A percentile compares a stretch with the other conserved stretches of the same genome.
phyloP scores from a whole-genome alignment of 2,888 invertebrate genomes.

The Bimastos eiseni region DNA sequence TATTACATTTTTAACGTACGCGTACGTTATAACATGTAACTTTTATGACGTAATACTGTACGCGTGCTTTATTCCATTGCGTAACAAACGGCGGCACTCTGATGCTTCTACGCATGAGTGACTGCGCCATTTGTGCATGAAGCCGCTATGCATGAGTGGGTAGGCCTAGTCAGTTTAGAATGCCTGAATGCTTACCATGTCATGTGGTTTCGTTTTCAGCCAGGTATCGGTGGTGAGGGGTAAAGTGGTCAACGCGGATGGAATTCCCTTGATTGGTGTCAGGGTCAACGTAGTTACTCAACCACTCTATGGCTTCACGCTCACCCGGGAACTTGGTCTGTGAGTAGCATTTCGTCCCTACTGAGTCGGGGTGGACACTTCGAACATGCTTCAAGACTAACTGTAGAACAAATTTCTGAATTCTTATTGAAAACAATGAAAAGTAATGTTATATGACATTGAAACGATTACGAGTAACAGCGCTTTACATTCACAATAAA shows the following conservation, averaged over 20 bases:
- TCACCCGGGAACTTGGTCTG: slow-evolving; percentile 37
- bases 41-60: no score
- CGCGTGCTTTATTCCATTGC: no score
- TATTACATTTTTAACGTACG: no score
- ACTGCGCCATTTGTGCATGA: not conserved
- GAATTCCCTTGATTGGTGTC: slow-evolving; percentile 31
- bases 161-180: not conserved
- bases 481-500: no score
- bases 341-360: slow-evolving; percentile 25
- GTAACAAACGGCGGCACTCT: no score
- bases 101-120: not conserved
- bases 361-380: no score
- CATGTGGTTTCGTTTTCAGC: slow-evolving; percentile 19
- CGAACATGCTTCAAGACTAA: no score
- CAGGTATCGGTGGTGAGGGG: slow-evolving; percentile 40
- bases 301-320: slow-evolving; percentile 38
- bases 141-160: not conserved
- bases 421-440: no score
- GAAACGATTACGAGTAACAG: no score
- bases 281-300: slow-evolving; percentile 32
- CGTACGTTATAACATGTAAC: no score
- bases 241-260: slow-evolving; percentile 30
- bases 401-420: no score
- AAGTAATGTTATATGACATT: no score
- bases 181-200: not conserved